These are phyloP conservation scores for Chiroxiphia lanceolata DNA, from an alignment of 2,797 vertebrate species.

Conservation along the genomic window DNA sequence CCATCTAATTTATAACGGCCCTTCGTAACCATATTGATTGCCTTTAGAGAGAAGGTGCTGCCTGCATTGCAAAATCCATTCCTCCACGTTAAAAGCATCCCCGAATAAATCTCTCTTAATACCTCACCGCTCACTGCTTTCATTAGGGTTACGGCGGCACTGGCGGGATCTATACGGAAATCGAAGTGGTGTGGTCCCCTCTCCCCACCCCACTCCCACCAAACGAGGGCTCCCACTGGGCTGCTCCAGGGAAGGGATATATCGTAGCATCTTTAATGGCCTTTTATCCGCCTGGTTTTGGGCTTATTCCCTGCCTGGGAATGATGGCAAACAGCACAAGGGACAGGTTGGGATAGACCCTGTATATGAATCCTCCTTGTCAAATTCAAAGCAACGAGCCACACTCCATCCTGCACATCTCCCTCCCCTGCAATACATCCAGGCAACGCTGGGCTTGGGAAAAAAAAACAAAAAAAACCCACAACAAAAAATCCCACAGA, in stretches of 20 bases:
- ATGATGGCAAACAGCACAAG: neutral
- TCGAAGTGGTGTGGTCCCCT: constrained; percentile 65
- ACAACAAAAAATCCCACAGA: neutral
- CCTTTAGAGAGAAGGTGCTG: constrained; percentile 73
- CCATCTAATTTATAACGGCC: constrained; percentile 74
- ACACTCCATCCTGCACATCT: neutral
- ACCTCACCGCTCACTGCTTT: constrained; percentile 75
- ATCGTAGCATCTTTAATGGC: constrained; percentile 33
- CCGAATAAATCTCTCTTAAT: constrained; percentile 80
- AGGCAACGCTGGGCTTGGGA: constrained; percentile 34
- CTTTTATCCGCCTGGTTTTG: constrained; percentile 12
- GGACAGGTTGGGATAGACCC: constrained; percentile 2
- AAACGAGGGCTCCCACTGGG: neutral
- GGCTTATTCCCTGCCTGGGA: constrained; percentile 24
- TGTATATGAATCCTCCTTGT: constrained; percentile 42
- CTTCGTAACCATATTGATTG: constrained; percentile 78
- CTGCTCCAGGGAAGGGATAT: neutral
- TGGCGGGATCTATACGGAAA: constrained; percentile 73
- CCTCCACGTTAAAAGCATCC: constrained; percentile 75
- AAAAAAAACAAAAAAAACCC: neutral
- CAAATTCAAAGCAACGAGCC: neutral
- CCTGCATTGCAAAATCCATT: constrained; percentile 74
- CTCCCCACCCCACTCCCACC: neutral
- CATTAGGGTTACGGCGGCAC: constrained; percentile 78
- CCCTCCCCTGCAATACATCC: constrained; percentile 41